Conservation (phyloP, 1,140 invertebrate species). For the Brachionus manjavacas region DNA sequence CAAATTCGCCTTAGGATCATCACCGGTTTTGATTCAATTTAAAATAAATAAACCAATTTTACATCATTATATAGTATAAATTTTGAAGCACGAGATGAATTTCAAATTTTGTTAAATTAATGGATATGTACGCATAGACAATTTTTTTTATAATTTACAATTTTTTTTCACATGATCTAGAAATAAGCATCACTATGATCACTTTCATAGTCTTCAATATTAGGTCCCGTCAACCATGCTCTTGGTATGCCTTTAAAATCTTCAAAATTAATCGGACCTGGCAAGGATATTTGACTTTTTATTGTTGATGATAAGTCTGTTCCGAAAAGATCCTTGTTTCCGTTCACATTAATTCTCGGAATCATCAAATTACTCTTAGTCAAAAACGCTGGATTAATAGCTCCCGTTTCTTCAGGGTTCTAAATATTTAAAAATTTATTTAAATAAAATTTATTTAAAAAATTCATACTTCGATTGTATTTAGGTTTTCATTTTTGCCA, state of each 20-base stretch:
- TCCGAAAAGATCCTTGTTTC: constrained; percentile 2
- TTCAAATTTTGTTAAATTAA: not conserved
- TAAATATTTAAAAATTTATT: not conserved
- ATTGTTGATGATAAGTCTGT: not conserved
- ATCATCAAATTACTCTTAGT: constrained; percentile 13
- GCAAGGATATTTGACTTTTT: constrained; percentile 1
- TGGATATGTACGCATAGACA: not conserved
- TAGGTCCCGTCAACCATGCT: not conserved
- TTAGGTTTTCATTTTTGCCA: not conserved
- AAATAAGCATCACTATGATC: constrained; percentile 10
- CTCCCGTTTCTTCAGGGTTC: not conserved
- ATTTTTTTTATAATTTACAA: not conserved
- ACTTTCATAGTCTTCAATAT: not conserved
- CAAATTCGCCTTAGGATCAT: constrained; percentile 13
- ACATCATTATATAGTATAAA: not conserved
- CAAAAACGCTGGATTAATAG: constrained; percentile 14
- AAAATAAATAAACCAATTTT: not conserved
- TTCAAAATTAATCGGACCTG: not conserved
- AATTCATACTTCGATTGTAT: not conserved
- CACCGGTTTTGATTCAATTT: constrained; percentile 14
- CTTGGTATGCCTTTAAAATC: constrained; percentile 15
- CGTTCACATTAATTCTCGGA: not conserved
- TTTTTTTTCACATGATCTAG: not conserved
- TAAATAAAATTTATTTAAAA: not conserved
- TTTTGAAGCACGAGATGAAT: not conserved